Evolutionary conservation across 2,888 invertebrate species (phyloP), one percentile per base, ranked within the genome.

Genomic region (Tyria jacobaeae): DNA sequence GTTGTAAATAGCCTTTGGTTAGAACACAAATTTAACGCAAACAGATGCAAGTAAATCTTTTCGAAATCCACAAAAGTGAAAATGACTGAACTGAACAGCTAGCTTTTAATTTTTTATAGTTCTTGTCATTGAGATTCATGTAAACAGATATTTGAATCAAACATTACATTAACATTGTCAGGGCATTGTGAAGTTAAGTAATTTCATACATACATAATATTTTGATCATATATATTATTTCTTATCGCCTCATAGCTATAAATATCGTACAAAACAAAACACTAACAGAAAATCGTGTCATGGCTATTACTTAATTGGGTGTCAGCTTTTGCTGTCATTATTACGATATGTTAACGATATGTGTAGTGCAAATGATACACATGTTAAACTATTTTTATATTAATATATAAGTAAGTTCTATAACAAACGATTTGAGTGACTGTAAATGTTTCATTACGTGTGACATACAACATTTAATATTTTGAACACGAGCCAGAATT

Each of bases 301-400:
- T 51, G 21, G 14, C 21, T 21, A 7, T 34, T 21, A 51, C 31
- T 34, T 14, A 14, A 51, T 51, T 27, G 14, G 24, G 21, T 70
- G 49, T 62, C 59, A 64, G 66, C 49, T 64, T 35, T 51, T 51
- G 39, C 64, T 58, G 48, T 59, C 59, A 73, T 62, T 56, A 47
- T 59, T 51, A 37, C 34, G 17, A 58, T 70, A 64, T 56, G 66
- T 67, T 68, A 66, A 74, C 78, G 75, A 74, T 84, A 79, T 69
- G 79, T 78, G 77, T 73, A 75, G 85, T 80, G 85, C 86, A 85
- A 85, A 85, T 83, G 79, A 68, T 73, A 67, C 48, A 56, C 55
- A 54, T 53, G 57, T 62, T 60, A 60, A 44, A 48, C 55, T 60
- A 35, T 64, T 66, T 66, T 66, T 52, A 49, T 21, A 35, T 49